These are phyloP conservation scores for Uropetala carovei DNA, from an alignment of 2,888 invertebrate species.

Conservation along the genomic window DNA sequence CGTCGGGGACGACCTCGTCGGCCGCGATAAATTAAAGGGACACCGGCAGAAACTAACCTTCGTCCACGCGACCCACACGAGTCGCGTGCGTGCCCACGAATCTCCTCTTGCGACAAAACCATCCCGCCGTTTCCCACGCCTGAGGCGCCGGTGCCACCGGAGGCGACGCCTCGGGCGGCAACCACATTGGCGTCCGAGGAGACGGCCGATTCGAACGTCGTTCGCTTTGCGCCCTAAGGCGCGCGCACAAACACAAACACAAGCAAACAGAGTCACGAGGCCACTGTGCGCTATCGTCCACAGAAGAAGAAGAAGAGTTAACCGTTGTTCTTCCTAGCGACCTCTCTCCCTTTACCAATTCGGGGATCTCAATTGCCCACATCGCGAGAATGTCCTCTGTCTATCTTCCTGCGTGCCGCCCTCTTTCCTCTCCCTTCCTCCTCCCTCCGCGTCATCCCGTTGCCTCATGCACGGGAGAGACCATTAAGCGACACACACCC, in stretches of 20 bases:
- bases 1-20: neutral
- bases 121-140: neutral
- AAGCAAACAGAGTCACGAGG: neutral
- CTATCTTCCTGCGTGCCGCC: neutral
- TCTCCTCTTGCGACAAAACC: neutral
- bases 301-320: too few species aligned
- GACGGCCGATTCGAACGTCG: neutral
- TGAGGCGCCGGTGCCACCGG: neutral
- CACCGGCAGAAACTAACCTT: neutral
- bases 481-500: slow-evolving; percentile 1
- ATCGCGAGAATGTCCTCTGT: neutral
- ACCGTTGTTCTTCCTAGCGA: neutral
- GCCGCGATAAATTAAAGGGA: neutral
- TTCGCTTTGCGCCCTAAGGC: neutral
- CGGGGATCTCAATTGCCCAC: neutral
- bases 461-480: neutral
- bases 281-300: neutral
- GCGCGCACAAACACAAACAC: neutral
- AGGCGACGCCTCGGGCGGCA: neutral
- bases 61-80: neutral
- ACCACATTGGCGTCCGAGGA: neutral
- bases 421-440: neutral
- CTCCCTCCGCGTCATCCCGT: neutral
- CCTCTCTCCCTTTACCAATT: slow-evolving; percentile 19
- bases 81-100: neutral